phyloP scores from a whole-genome alignment of 2,888 invertebrate species.

The Ichneumoninae sp. region DNA sequence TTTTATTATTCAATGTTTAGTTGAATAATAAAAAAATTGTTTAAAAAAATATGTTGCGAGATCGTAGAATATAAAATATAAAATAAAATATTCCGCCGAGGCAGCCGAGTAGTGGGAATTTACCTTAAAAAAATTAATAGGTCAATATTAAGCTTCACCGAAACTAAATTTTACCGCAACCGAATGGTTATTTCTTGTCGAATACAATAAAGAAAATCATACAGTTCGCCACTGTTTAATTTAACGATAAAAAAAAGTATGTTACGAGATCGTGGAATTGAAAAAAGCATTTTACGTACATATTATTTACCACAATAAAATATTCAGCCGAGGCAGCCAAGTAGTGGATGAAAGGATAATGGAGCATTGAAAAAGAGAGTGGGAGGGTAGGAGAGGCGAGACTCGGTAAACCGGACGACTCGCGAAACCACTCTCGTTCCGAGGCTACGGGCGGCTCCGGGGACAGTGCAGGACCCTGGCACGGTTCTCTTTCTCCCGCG shows the following conservation, averaged over 20 bases:
- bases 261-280: not conserved
- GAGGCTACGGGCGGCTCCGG: conserved; percentile 46
- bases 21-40: too few species aligned
- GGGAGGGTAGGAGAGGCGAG: conserved; percentile 12
- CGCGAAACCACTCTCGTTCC: conserved; percentile 57
- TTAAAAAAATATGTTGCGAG: not conserved
- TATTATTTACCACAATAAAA: not conserved
- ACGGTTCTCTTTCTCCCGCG: conserved; percentile 55
- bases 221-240: not conserved
- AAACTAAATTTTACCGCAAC: too few species aligned
- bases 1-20: too few species aligned
- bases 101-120: too few species aligned
- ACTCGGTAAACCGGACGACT: conserved; percentile 52
- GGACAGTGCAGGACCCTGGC: conserved; percentile 65
- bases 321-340: conserved; percentile 6
- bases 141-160: too few species aligned
- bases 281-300: not conserved
- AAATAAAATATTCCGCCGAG: too few species aligned
- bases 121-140: too few species aligned
- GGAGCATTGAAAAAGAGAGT: conserved; percentile 23
- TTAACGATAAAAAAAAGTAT: not conserved
- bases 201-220: too few species aligned
- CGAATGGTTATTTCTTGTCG: too few species aligned
- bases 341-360: conserved; percentile 32
- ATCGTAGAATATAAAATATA: not conserved